Evolutionary conservation across 2,113 vertebrate species (phyloP).

Genomic region (Pelvicachromis taeniatus): DNA sequence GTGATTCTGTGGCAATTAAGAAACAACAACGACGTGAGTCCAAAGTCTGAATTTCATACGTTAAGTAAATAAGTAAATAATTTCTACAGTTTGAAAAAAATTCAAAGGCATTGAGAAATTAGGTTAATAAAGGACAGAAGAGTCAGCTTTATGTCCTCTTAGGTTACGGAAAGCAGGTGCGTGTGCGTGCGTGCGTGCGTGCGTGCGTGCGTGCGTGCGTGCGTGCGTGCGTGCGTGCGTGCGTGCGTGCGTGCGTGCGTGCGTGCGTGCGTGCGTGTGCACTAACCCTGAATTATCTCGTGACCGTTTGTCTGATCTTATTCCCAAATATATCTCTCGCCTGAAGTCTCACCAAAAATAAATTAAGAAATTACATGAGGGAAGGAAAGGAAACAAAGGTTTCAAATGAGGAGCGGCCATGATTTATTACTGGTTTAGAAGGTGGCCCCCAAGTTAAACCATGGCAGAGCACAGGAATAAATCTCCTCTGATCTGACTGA

Average conservation of each 20-base stretch:
- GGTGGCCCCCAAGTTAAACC: slow-evolving; percentile 61
- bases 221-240: neutral
- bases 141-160: neutral
- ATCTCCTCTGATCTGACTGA: slow-evolving; percentile 58
- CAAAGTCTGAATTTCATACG: neutral
- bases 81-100: neutral
- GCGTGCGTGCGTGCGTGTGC: too few species aligned
- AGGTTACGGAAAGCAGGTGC: neutral
- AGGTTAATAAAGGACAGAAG: neutral
- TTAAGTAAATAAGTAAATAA: too few species aligned
- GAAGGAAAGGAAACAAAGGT: slow-evolving; percentile 42
- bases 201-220: neutral
- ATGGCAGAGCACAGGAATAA: slow-evolving; percentile 57
- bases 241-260: neutral
- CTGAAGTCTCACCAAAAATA: slow-evolving; percentile 20
- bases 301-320: neutral
- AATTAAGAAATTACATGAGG: slow-evolving; percentile 48
- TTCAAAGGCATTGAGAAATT: neutral
- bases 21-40: neutral
- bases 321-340: slow-evolving; percentile 4
- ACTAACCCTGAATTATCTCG: neutral
- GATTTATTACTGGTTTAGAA: slow-evolving; percentile 70
- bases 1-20: neutral
- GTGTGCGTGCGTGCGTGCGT: neutral
- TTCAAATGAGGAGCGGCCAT: slow-evolving; percentile 18